Evolutionary conservation across 92 coral and sea anemone genomes (phyloP).

Genomic region (Palythoa grandiflora): DNA sequence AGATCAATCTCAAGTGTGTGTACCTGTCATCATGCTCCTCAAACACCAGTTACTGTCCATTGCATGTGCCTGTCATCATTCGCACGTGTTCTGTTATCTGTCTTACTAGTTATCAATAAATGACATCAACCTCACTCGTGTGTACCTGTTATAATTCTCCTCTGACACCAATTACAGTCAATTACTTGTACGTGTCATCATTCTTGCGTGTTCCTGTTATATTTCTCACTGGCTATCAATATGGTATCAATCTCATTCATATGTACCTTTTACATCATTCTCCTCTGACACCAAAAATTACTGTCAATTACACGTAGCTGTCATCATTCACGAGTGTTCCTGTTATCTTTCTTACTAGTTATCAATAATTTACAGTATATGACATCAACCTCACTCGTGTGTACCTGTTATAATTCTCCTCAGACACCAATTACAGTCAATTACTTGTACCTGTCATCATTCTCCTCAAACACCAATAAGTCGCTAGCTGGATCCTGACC

Average conservation of each 20-base stretch:
- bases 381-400: not conserved
- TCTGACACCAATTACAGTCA: conserved; percentile 66
- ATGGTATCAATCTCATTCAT: not conserved
- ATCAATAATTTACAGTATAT: too few species aligned
- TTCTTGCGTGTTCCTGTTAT: conserved; percentile 66
- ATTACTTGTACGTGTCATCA: not conserved
- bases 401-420: conserved; percentile 83
- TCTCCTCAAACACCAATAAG: conserved; percentile 82
- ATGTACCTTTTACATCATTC: conserved; percentile 71
- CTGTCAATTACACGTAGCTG: too few species aligned
- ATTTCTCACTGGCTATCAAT: too few species aligned
- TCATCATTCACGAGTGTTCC: conserved; percentile 63
- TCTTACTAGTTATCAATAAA: not conserved
- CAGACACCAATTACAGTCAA: conserved; percentile 61
- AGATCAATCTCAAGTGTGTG: not conserved
- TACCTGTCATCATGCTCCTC: conserved; percentile 91
- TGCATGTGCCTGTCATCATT: not conserved
- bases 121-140: not conserved
- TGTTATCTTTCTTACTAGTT: not conserved
- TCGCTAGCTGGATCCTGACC: conserved; percentile 78
- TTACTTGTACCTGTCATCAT: conserved; percentile 76
- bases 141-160: conserved; percentile 79
- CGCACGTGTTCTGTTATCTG: not conserved
- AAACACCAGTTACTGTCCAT: conserved; percentile 53
- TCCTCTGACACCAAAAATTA: too few species aligned